Evolutionary conservation across 1,140 invertebrate species (phyloP), one percentile per base, ranked within the genome.

Genomic region (Lepidotrigona ventralis): DNA sequence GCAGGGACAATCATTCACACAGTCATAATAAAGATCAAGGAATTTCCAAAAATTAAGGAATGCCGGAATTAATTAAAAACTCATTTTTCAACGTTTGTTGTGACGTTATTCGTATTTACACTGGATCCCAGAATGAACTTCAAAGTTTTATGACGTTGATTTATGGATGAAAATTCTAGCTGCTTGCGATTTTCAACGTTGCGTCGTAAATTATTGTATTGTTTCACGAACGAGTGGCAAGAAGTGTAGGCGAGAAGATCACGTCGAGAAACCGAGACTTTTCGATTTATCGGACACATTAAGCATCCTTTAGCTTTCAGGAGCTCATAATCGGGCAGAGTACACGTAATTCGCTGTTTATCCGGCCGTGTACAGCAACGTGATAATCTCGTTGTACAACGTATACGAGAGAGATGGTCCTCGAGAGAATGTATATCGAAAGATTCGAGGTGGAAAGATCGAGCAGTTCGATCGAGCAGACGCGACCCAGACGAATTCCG

Each of bases 401-500:
- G 73, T 17, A 26, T 33, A 33, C 56, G 5, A 14, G n/a, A 14
- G n/a, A 15, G 51, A 63, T 63, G 21, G 9, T 63, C 51, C 54
- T 64, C 70, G 4, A 46, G 5, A 9, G 46, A 39, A 1, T 46
- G 39, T 46, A 46, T 33, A 64, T 69, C 12, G 51, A 19, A 33
- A 26, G 81, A 69, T 78, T 75, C 23, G 19, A 56, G 63, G 26
- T 33, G 33, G 21, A 33, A 60, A 33, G 80, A 82, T 69, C 73
- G 63, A 60, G 5, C 56, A 0, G 33, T 58, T 72, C 54, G 66
- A 85, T 84, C 26, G 21, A 21, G 2, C 63, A 86, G 84, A 86
- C 81, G 53, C 33, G 33, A 75, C 66, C 39, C 86, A 77, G 70
- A 87, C 78, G 64, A 83, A 85, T 86, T 83, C 76, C 74, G 86